Percentiles rank a stretch among this genome's conserved stretches.
phyloP scores from a whole-genome alignment of 2,888 invertebrate species.

The Bellardia pandia region DNA sequence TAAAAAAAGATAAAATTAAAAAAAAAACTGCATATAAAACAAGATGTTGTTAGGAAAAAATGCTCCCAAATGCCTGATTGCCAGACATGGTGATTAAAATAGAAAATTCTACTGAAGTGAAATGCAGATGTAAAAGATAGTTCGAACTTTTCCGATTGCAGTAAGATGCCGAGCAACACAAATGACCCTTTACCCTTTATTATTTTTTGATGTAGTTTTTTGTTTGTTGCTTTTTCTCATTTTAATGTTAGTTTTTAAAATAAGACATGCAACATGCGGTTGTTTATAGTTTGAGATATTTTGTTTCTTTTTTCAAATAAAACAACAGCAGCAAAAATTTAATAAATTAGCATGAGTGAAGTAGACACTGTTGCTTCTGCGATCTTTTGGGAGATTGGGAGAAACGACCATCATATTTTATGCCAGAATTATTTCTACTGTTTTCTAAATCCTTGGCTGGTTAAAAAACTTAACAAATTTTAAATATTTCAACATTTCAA shows the following conservation, averaged over 20 bases:
- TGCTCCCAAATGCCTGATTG: constrained; percentile 59
- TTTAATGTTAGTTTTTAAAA: neutral
- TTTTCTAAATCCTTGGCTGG: constrained; percentile 21
- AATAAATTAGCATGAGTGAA: neutral
- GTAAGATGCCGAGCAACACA: constrained; percentile 1
- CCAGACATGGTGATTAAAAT: constrained; percentile 54
- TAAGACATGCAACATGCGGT: no score
- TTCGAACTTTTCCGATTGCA: constrained; percentile 4
- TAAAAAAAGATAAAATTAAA: no score
- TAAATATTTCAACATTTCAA: neutral
- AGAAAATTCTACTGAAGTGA: constrained; percentile 29
- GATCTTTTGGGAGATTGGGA: no score
- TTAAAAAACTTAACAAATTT: neutral
- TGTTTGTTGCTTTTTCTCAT: neutral
- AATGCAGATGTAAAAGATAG: constrained; percentile 12
- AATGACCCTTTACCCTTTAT: constrained; percentile 45
- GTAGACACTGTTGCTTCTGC: no score
- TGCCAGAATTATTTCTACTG: no score
- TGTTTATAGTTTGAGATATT: neutral
- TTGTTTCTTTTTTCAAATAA: neutral
- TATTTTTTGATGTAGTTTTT: constrained; percentile 23
- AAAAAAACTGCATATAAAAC: no score
- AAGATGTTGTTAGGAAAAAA: neutral
- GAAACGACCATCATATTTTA: no score
- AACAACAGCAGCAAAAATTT: no score